Percentiles rank a stretch among this genome's conserved stretches.
These are phyloP conservation scores for Cephalopholis sonnerati DNA, from an alignment of 2,113 vertebrate species.

Conservation along the genomic window DNA sequence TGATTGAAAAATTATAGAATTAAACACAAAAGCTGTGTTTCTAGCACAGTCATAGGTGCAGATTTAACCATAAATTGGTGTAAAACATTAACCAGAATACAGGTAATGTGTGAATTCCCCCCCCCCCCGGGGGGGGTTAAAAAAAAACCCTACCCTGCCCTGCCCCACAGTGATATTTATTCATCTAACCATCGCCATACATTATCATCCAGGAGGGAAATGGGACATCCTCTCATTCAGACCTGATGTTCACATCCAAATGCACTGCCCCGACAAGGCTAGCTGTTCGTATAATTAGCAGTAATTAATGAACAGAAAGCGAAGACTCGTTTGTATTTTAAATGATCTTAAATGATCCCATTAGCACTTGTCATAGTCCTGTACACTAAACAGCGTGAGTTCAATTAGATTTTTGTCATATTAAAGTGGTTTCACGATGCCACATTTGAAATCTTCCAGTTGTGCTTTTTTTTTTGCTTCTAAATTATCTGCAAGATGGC, in stretches of 20 bases:
- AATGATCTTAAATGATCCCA: conserved; percentile 99
- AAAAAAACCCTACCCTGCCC: no score
- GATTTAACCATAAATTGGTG: no score
- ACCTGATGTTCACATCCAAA: conserved; percentile 85
- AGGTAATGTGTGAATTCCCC: no score
- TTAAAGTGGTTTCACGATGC: conserved; percentile 92
- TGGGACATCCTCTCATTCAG: conserved; percentile 64
- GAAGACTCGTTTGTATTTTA: conserved; percentile 99
- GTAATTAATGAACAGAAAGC: conserved; percentile 99
- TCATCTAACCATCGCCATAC: conserved; percentile 30
- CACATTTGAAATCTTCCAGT: conserved; percentile 66
- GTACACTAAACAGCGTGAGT: conserved; percentile 99
- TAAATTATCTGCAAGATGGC: conserved; percentile 33
- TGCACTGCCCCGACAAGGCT: conserved; percentile 92
- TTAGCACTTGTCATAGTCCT: conserved; percentile 99
- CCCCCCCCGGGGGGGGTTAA: no score
- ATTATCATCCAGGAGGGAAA: conserved; percentile 54
- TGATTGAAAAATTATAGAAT: not conserved
- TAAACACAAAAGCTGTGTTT: not conserved
- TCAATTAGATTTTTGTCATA: conserved; percentile 93
- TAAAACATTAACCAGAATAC: no score
- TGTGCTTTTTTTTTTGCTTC: not conserved
- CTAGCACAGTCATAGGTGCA: not conserved
- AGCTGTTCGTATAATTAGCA: conserved; percentile 98
- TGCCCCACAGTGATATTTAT: conserved; percentile 27